Conservation (phyloP, 53 echinoderm and acorn worm genomes). For the Temnopleurus reevesii region DNA sequence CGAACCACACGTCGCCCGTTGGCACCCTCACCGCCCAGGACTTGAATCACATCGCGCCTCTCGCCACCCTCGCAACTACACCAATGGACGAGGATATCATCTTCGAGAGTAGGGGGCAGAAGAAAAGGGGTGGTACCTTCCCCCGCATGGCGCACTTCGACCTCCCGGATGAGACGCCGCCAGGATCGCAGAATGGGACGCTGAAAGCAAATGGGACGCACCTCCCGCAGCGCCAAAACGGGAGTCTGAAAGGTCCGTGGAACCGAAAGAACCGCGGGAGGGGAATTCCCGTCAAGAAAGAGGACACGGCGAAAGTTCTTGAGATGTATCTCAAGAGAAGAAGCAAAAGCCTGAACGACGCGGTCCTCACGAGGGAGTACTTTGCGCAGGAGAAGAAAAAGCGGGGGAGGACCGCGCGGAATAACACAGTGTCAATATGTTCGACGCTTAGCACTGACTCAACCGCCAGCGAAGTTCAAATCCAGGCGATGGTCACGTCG, state of each 20-base stretch:
- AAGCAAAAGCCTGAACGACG: slow-evolving; percentile 95
- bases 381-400: slow-evolving; percentile 72
- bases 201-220: slow-evolving; percentile 77
- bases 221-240: slow-evolving; percentile 53
- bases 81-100: slow-evolving; percentile 41
- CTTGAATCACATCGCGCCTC: slow-evolving; percentile 39
- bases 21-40: background rate
- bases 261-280: slow-evolving; percentile 73
- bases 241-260: slow-evolving; percentile 68
- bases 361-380: slow-evolving; percentile 86
- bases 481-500: background rate
- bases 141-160: slow-evolving; percentile 52
- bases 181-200: slow-evolving; percentile 71
- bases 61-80: slow-evolving; percentile 31
- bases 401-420: slow-evolving; percentile 65
- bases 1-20: slow-evolving; percentile 40
- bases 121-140: slow-evolving; percentile 42
- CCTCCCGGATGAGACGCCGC: slow-evolving; percentile 43
- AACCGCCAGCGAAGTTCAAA: slow-evolving; percentile 7
- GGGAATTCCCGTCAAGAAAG: slow-evolving; percentile 76
- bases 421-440: slow-evolving; percentile 84
- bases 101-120: background rate
- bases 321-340: slow-evolving; percentile 93
- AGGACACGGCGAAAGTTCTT: slow-evolving; percentile 89
- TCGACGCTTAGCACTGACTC: slow-evolving; percentile 85